These are phyloP conservation scores for Moxostoma hubbsi DNA, from an alignment of 2,797 vertebrate genomes.

Conservation along the genomic window DNA sequence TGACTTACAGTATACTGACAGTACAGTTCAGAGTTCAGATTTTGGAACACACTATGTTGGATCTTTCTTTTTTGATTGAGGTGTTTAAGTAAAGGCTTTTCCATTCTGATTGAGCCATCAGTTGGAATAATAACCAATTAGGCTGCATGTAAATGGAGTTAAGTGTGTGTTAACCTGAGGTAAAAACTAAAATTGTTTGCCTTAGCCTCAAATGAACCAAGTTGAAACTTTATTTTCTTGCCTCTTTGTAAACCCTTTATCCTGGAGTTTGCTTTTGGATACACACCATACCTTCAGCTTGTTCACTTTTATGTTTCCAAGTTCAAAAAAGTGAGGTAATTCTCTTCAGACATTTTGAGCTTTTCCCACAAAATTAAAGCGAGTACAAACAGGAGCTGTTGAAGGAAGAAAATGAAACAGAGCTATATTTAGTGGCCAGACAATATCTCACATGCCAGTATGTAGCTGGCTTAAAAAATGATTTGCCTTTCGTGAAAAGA, in stretches of 20 bases:
- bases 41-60: too few species aligned
- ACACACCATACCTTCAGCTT: slow-evolving; percentile 1
- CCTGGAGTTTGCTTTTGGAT: background rate
- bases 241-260: background rate
- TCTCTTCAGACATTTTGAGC: background rate
- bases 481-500: background rate
- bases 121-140: too few species aligned
- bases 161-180: slow-evolving; percentile 23
- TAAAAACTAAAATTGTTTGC: slow-evolving; percentile 21
- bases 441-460: background rate
- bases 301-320: slow-evolving; percentile 2
- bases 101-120: too few species aligned
- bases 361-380: background rate
- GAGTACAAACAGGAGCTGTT: background rate
- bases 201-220: slow-evolving; percentile 26
- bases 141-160: too few species aligned
- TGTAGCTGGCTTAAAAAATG: background rate
- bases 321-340: background rate
- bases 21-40: background rate
- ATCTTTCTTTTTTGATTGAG: too few species aligned
- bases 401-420: background rate
- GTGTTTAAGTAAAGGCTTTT: too few species aligned
- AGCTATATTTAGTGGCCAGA: slow-evolving; percentile 2
- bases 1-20: background rate
- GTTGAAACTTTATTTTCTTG: slow-evolving; percentile 16